Base-by-base conservation (phyloP, 2,113 vertebrate genomes). In the Heliornis fulica region DNA sequence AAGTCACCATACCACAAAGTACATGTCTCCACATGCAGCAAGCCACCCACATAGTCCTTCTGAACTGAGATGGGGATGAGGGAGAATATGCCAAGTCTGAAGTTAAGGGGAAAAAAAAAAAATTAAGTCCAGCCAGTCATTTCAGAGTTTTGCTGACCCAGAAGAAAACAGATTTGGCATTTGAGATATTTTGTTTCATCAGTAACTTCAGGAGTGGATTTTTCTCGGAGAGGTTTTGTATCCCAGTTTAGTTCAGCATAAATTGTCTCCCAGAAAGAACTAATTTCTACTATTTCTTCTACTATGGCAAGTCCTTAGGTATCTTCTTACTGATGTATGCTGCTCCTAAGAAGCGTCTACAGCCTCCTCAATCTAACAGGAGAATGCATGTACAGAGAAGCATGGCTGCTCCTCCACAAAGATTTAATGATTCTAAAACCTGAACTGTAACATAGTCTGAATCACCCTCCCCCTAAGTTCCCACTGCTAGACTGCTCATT, bases 121-220 rank as follows among this genome's bases (percentile, higher is more conserved):
- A 53, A 31, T 1, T 0, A 9, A 26, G 36, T 29, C 48, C 32
- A 54, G 15, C 4, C 2, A 3, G 22, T 51, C 19, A 56, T 45
- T 71, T 76, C 31, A 65, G 41, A 41, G 4, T 45, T 85, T 18
- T 56, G 43, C 28, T 84, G 46, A 82, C 18, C 15, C 34, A 51
- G 16, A 34, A 48, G n/a, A 74, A 90, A 45, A 61, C 31, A 82
- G 25, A 65, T 83, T 68, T 76, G 23, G 34, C 5, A 45, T 28
- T 53, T 60, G 38, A 90, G 13, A 7, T 69, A 72, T 65, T 93
- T 72, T 86, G 20, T 75, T 89, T 31, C 48, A 78, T 68, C 0
- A 2, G 7, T 43, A 54, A 6, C 8, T 79, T 88, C 59, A 74
- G 54, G 54, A 86, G 17, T 34, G 17, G 7, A 43, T 80, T 71